Evolutionary conservation across 2,797 vertebrate species (phyloP), one percentile per base, ranked within the genome.

Genomic region (Anguilla obscura): DNA sequence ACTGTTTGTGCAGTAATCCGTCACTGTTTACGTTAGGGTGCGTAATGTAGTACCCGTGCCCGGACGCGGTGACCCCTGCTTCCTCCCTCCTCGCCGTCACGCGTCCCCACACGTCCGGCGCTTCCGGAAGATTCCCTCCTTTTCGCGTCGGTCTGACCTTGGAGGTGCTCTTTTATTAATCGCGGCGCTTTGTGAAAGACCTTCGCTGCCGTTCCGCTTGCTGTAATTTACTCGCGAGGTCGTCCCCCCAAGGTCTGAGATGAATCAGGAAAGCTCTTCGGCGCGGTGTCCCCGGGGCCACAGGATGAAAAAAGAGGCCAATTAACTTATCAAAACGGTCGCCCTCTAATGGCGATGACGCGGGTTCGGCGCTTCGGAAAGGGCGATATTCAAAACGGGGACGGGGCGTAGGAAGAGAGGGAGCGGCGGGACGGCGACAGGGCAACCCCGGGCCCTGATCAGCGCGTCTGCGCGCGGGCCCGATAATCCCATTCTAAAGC

Each of bases 401-500:
- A 58, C 33, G 80, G 88, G 66, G 18, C 27, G 27, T 2, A 10
- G 88, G 86, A 88, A 83, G n/a, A 88, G 45, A 88, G 89, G 86
- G 90, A 91, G 93, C 89, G 85, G 88, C 90, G 36, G 0, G 88
- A 92, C 91, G 92, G 93, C 94, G 94, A 94, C 92, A 91, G 50
- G n/a, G 91, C 92, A 92, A 89, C 90, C 91, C 90, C 90, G 86
- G 33, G 74, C 66, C 36, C 86, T 91, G 52, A 85, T 76, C 56
- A 76, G 82, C 86, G 69, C 45, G 86, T 93, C 91, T 93, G 76
- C 88, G 86, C 89, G 90, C 87, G 36, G 90, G 80, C 89, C 63
- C 66, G 48, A 91, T 95, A 94, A 95, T 94, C 93, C 92, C 90
- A 89, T 95, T 95, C 93, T 93, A 94, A 95, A 92, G 93, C 91